Evolutionary conservation across 2,113 vertebrate species (phyloP).

Genomic region (Typhlomys cinereus): DNA sequence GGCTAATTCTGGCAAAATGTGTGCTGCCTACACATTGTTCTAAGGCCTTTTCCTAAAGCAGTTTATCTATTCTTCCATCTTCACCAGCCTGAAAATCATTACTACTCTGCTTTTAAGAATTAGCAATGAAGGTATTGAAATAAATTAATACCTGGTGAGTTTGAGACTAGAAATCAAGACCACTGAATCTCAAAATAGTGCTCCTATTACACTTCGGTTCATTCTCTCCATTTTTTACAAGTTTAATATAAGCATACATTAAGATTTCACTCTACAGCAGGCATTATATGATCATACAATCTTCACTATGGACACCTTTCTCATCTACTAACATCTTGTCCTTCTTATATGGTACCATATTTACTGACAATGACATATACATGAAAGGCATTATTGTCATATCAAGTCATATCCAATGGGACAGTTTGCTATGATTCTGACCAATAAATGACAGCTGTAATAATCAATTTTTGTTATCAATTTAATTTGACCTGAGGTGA

Average conservation of each 20-base stretch:
- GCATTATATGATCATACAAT: background rate
- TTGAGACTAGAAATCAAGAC: background rate
- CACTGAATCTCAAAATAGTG: background rate
- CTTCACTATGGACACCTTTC: background rate
- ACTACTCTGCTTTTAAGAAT: background rate
- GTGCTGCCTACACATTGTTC: background rate
- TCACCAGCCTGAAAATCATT: background rate
- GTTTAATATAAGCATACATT: background rate
- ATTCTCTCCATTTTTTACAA: background rate
- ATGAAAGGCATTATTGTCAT: background rate
- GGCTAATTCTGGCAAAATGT: background rate
- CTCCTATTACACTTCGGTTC: background rate
- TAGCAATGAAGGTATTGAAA: background rate
- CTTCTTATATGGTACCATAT: background rate
- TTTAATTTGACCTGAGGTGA: too few relatives aligned
- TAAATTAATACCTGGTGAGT: background rate
- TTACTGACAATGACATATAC: background rate
- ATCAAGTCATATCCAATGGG: background rate
- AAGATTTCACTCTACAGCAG: background rate
- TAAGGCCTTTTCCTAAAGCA: background rate
- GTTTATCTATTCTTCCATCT: background rate
- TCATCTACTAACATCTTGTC: background rate
- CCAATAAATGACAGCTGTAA: background rate
- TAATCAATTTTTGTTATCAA: too few relatives aligned
- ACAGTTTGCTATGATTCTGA: background rate